phyloP scores from a whole-genome alignment of 2,797 vertebrate genomes.

The Picus viridis region DNA sequence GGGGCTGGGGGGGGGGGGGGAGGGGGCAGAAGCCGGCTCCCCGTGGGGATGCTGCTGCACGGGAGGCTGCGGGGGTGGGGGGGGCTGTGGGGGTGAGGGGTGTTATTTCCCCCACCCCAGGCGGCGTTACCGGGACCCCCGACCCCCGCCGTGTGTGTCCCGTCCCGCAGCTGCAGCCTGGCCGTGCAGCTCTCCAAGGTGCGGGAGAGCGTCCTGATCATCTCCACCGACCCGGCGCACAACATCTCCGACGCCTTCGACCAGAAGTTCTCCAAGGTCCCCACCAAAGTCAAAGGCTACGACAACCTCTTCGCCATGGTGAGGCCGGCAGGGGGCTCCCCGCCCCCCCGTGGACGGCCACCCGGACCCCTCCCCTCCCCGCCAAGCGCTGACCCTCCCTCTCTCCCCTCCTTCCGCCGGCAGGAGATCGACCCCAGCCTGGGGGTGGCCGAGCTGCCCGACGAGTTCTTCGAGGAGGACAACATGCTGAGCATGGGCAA shows the following conservation, averaged over 20 bases:
- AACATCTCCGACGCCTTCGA: constrained; percentile 98
- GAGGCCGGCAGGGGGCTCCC: constrained; percentile 37
- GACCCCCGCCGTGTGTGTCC: no score
- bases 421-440: constrained; percentile 96
- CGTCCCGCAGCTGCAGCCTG: constrained; percentile 88
- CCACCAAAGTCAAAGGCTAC: constrained; percentile 95
- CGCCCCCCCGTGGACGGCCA: no score
- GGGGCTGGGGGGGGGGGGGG: no score
- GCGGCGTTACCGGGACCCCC: no score
- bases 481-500: constrained; percentile 98
- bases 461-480: constrained; percentile 97
- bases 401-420: no score
- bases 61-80: no score
- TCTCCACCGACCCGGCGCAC: constrained; percentile 96
- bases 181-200: constrained; percentile 93
- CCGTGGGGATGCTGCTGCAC: no score
- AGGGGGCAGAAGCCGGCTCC: no score
- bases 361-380: no score
- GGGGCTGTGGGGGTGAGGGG: no score
- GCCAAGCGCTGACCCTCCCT: no score
- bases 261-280: constrained; percentile 98
- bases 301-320: constrained; percentile 99
- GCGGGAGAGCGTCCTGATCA: constrained; percentile 95
- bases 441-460: constrained; percentile 92
- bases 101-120: no score